Evolutionary conservation across 1,140 invertebrate genomes (phyloP), one percentile per base, ranked within the genome.

Genomic region (Cotesia glomerata): DNA sequence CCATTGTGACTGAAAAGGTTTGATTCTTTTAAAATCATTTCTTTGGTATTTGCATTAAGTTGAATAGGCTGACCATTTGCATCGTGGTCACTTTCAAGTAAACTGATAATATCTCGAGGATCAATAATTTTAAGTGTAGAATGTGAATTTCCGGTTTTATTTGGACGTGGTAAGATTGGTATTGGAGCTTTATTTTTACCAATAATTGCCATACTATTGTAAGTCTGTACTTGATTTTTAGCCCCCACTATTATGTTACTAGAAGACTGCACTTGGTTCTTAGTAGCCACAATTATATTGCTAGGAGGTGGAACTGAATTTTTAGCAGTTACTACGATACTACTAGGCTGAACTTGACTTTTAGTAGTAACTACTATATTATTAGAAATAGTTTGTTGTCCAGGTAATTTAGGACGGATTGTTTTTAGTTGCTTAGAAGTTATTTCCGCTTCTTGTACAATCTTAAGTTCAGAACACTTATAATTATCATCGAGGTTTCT

Each of bases 401-500:
- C 16, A 32, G 18, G 0, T 63, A 36, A 7, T 39, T 54, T 54
- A 4, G 52, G 52, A 18, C 52, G 52, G 5, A 54, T 54, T 54
- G 13, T 26, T 5, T 26, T 58, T 4, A 18, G 56, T 9, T 18
- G 56, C 1, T 45, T 7, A 61, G 13, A 9, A 9, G 8, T 39
- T 2, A 34, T 51, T 1, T 49, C 13, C 16, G 2, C 11, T 26
- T 62, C 71, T 26, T 16, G 9, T 32, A 58, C 16, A 26, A 68
- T 56, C 5, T 63, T 69, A 5, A 75, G 61, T 3, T 77, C 74
- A 26, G 74, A 45, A n/a, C 66, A 72, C 32, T 74, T 75, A 54
- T 74, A 79, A 35, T 72, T 54, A 18, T 75, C 75, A 5, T 85
- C 82, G 0, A 85, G 62, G 49, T 81, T 83, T 66, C 74, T 74